Conservation (phyloP, 2,888 invertebrate genomes). For the Leptinotarsa tumamoca region DNA sequence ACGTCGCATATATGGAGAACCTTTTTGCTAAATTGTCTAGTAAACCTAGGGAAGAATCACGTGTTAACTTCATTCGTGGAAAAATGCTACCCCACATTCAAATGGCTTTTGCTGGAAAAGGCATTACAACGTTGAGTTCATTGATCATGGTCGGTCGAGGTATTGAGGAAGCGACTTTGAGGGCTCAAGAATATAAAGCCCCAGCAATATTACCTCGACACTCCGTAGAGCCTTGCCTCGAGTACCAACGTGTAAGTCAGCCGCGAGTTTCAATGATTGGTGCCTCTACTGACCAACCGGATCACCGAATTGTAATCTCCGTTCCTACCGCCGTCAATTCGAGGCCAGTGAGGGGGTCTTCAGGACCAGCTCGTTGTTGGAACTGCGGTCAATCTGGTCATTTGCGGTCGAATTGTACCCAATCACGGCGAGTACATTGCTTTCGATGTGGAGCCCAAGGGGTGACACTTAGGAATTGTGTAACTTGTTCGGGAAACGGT, state of each 20-base stretch:
- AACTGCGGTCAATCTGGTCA: conserved; percentile 24
- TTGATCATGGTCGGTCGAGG: conserved; percentile 13
- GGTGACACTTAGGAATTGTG: conserved; percentile 20
- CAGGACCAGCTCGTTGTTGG: not conserved
- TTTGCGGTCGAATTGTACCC: not conserved
- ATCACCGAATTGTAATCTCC: not conserved
- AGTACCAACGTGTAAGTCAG: not conserved
- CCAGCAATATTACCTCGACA: conserved; percentile 5
- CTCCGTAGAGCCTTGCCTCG: conserved; percentile 23
- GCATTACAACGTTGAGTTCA: conserved; percentile 2
- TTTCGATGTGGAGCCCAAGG: conserved; percentile 24
- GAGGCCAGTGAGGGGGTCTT: not conserved
- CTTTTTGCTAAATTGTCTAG: conserved; percentile 19
- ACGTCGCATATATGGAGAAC: conserved; percentile 30
- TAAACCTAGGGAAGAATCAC: not conserved
- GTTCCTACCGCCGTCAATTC: not conserved
- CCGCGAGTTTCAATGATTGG: not conserved
- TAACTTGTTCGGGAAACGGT: conserved; percentile 28
- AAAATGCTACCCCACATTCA: conserved; percentile 14
- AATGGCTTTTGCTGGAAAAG: not conserved
- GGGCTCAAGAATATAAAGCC: conserved; percentile 13
- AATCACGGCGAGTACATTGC: conserved; percentile 16
- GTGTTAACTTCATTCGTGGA: not conserved
- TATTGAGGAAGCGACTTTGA: conserved; percentile 17
- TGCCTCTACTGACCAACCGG: not conserved